phyloP scores from a whole-genome alignment of 2,888 invertebrate species.

The Epirrhoe tristata region DNA sequence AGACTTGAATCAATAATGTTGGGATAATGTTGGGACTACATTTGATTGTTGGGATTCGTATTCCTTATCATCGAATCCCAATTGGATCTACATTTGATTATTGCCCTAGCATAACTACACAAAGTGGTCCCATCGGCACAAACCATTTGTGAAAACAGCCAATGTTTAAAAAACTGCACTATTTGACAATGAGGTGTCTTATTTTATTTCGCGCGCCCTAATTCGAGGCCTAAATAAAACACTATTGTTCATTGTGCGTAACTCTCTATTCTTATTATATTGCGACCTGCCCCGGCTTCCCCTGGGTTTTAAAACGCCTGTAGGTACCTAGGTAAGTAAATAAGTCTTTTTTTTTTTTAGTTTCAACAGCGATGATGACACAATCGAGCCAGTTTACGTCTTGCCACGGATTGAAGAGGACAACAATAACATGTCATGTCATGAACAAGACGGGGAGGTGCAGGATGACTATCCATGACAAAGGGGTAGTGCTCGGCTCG shows the following conservation, averaged over 20 bases:
- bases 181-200: slow-evolving; percentile 17
- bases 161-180: slow-evolving; percentile 8
- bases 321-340: no score
- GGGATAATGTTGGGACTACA: no score
- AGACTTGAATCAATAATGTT: no score
- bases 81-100: no score
- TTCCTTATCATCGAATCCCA: not conserved
- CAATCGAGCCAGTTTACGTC: slow-evolving; percentile 71
- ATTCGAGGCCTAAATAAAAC: slow-evolving; percentile 4
- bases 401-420: slow-evolving; percentile 66
- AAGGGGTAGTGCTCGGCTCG: slow-evolving; percentile 48
- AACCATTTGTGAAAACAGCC: no score
- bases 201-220: slow-evolving; percentile 8
- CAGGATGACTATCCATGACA: slow-evolving; percentile 58
- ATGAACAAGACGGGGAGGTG: slow-evolving; percentile 52
- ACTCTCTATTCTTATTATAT: slow-evolving; percentile 3
- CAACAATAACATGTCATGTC: slow-evolving; percentile 67
- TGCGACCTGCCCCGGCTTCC: no score
- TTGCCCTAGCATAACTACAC: no score
- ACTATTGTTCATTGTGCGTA: slow-evolving; percentile 25
- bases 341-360: slow-evolving; percentile 57
- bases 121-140: no score
- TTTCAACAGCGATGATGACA: slow-evolving; percentile 72
- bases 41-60: no score
- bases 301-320: no score